phyloP scores from a whole-genome alignment of 2,888 invertebrate genomes.

The Campaea margaritaria region DNA sequence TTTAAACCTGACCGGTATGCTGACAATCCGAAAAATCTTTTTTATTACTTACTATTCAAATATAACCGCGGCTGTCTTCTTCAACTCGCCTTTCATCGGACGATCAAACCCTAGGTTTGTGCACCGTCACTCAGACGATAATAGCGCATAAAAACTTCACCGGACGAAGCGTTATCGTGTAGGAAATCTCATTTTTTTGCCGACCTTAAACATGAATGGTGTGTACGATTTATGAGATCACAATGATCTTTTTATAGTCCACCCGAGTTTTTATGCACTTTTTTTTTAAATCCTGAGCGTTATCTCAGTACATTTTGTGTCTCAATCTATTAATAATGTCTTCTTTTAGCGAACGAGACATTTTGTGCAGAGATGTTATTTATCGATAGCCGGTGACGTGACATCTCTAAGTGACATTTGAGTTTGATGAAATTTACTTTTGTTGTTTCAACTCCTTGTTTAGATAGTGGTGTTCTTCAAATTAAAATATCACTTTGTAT shows the following conservation, averaged over 20 bases:
- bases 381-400: constrained; percentile 63
- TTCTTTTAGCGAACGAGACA: constrained; percentile 74
- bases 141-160: constrained; percentile 66
- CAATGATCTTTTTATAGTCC: constrained; percentile 79
- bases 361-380: constrained; percentile 66
- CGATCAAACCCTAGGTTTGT: constrained; percentile 49
- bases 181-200: constrained; percentile 81
- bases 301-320: constrained; percentile 80
- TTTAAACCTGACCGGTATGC: constrained; percentile 43
- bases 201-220: constrained; percentile 80
- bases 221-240: constrained; percentile 82
- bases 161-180: constrained; percentile 78
- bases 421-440: constrained; percentile 27
- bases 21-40: constrained; percentile 37
- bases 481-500: not conserved
- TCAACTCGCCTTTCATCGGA: constrained; percentile 44
- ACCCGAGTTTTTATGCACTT: constrained; percentile 63
- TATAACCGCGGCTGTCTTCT: constrained; percentile 11
- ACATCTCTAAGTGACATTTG: constrained; percentile 53
- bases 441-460: constrained; percentile 2
- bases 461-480: not conserved
- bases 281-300: constrained; percentile 59
- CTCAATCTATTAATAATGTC: constrained; percentile 84
- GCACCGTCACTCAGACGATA: constrained; percentile 57
- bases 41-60: constrained; percentile 30